A percentile compares a stretch with the other conserved stretches of the same genome.
Evolutionary conservation across 2,888 invertebrate genomes (phyloP).

Genomic region (Branchinecta sandiegonensis): DNA sequence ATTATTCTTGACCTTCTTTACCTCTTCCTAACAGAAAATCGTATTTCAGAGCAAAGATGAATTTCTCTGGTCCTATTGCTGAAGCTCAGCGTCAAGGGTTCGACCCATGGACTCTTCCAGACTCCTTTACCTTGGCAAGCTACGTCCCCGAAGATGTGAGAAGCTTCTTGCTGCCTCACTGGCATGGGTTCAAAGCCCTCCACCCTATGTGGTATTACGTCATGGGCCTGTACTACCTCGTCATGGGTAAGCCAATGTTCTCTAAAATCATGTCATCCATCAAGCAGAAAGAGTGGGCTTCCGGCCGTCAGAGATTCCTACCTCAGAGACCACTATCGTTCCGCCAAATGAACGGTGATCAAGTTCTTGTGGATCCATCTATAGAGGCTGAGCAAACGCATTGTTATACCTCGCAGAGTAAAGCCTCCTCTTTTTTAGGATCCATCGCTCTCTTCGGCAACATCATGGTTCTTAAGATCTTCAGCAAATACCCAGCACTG

Average conservation of each 20-base stretch:
- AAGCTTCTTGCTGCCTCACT: constrained; percentile 26
- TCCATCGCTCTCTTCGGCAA: constrained; percentile 21
- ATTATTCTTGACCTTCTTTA: too few species aligned
- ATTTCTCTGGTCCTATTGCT: constrained; percentile 22
- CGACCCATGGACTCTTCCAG: constrained; percentile 24
- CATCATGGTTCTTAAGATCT: constrained; percentile 22
- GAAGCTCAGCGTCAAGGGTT: constrained; percentile 22
- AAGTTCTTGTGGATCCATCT: too few species aligned
- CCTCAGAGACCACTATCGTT: too few species aligned
- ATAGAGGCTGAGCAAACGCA: too few species aligned
- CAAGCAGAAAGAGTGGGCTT: too few species aligned
- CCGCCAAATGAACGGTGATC: too few species aligned
- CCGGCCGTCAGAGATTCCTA: too few species aligned
- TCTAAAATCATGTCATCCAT: too few species aligned
- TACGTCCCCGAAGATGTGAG: constrained; percentile 24
- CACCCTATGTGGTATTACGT: constrained; percentile 27
- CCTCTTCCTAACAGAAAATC: too few species aligned
- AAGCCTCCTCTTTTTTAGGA: constrained; percentile 7
- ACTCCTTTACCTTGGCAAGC: constrained; percentile 22
- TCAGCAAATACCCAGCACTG: constrained; percentile 26
- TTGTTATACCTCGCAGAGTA: too few species aligned
- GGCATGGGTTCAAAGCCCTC: constrained; percentile 28
- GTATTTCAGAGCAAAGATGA: background rate
- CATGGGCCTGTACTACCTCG: constrained; percentile 27
- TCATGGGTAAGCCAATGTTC: constrained; percentile 24